Base-by-base conservation (phyloP, 2,797 vertebrate species). In the Eospalax fontanierii region DNA sequence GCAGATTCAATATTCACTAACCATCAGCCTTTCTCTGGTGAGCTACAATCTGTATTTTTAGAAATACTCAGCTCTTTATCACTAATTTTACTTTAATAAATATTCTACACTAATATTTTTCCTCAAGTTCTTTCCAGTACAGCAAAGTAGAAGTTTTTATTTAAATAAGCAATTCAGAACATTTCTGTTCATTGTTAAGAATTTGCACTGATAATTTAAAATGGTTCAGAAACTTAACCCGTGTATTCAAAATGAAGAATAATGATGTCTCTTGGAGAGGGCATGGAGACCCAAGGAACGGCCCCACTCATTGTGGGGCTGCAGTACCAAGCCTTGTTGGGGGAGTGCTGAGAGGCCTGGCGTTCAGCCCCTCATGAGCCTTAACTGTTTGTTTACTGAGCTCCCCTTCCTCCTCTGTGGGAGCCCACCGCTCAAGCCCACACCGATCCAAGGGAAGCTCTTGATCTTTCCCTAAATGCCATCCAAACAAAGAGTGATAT, bases 241-340 rank as follows among this genome's bases (percentile, higher is more conserved):
- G 83, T 91, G 92, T 96, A 96, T 97, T 93, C 94, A 96, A 98
- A 98, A 97, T 96, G 96, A 80, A 98, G 97, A 88, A 94, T 92
- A 95, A 96, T 87, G 97, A 87, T 97, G 95, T 97, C 95, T 98
- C 97, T 97, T 94, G 95, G 92, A 97, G 98, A 97, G 95, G 79
- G 84, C 80, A 90, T 57, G 75, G 91, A 98, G 86, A 92, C 92
- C 98, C 97, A 96, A 57, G 97, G 97, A 97, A 98, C 97, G 97
- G 97, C 97, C 98, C 97, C 95, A 91, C 94, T 63, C 97, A 97
- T 74, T 87, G 90, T 93, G 84, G 96, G 89, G 1, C 46, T 50
- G 46, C 46, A 50, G 11, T 50, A 11, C 11, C 1, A 6, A 96
- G 96, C 95, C 97, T 97, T 94, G 91, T 91, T 97, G 87, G 87